These are phyloP conservation scores for Agapornis roseicollis DNA, from an alignment of 2,113 vertebrate species.

Conservation along the genomic window DNA sequence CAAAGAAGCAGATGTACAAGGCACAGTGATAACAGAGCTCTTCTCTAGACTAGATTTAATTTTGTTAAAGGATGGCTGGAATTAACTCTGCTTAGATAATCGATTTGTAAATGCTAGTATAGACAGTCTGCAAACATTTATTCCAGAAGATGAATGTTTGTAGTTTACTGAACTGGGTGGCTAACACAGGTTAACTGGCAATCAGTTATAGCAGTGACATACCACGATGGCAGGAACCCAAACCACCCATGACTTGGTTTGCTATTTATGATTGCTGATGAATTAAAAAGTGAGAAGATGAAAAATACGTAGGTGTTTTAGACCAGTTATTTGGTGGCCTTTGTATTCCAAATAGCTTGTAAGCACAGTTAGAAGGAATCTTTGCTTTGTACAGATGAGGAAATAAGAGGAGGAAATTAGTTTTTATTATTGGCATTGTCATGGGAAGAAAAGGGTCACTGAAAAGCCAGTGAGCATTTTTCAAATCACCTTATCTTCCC, in stretches of 20 bases:
- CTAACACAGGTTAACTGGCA: constrained; percentile 35
- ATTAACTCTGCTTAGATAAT: constrained; percentile 52
- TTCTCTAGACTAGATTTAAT: constrained; percentile 40
- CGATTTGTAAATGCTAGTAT: constrained; percentile 43
- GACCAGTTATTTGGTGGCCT: background rate
- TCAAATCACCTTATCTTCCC: constrained; percentile 21
- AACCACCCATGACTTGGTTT: constrained; percentile 3
- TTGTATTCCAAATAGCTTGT: background rate
- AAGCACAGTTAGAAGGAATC: background rate
- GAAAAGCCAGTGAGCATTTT: constrained; percentile 7
- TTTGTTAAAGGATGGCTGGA: constrained; percentile 59
- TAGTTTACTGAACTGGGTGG: constrained; percentile 43
- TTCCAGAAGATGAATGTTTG: constrained; percentile 38
- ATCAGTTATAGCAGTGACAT: constrained; percentile 17
- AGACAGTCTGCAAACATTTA: constrained; percentile 47
- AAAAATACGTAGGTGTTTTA: background rate
- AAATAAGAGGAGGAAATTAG: constrained; percentile 42
- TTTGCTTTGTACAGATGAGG: constrained; percentile 1
- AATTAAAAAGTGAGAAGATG: constrained; percentile 24
- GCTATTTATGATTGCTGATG: background rate
- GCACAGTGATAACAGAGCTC: background rate
- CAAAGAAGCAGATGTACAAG: background rate
- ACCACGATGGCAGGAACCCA: background rate
- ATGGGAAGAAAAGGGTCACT: background rate
- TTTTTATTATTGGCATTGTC: constrained; percentile 52